Base-by-base conservation (phyloP, 2,113 vertebrate species). In the Echinops telfairi region DNA sequence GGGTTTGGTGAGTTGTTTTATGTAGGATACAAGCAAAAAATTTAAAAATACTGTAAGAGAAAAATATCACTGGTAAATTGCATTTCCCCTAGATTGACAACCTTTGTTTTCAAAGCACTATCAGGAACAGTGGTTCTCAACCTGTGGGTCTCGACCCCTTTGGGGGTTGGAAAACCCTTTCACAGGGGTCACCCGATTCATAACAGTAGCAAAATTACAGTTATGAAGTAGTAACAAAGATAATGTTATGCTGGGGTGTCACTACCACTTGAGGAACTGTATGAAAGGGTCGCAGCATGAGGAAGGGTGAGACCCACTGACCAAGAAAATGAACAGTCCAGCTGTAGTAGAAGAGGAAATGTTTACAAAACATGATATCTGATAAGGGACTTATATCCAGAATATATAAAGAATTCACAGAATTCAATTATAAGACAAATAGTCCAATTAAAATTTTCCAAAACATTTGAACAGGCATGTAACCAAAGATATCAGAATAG, bases 381-480 rank as follows among this genome's bases (percentile, higher is more conserved):
- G 60, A 66, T 27, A 66, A 80, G 81, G 6, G 15, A 22, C 12
- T 91, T 70, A 7, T 77, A 83, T 60, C 88, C 75, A 81, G 14
- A 89, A 87, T 84, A 66, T 38, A 64, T 36, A 33, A 82, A 84
- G 19, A 75, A 86, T 53, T 58, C 25, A 17, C 60, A 43, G 27
- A 78, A 86, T 29, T 87, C 9, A 25, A 36, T 27, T 36, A 25
- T 27, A 86, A 86, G 81, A 84, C 6, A 87, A 92, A 88, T 64
- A 33, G 27, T 3, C 23, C 23, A 82, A 83, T 68, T 87, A 33
- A 90, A 88, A 86, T 23, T 86, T 53, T 58, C 33, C 33, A 70
- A 64, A 92, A 79, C 75, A 86, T 64, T 38, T 58, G 68, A 95
- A 68, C 9, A 88, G 64, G 36, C 2, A 88, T 16, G 88, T 70